Evolutionary conservation across 1,140 invertebrate species (phyloP).

Genomic region (Macrobrachium rosenbergii): DNA sequence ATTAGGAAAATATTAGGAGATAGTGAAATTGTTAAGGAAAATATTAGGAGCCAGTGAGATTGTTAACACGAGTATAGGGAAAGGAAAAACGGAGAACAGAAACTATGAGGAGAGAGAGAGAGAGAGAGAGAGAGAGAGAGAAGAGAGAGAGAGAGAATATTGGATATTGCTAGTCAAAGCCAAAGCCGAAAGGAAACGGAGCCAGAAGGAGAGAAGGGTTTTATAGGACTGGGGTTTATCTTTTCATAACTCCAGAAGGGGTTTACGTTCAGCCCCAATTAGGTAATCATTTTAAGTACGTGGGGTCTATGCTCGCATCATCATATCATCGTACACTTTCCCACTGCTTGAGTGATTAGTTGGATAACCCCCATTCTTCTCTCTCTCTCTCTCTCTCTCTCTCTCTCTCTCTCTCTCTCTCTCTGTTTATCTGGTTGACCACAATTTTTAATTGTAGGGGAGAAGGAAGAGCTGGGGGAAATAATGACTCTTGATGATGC

Average conservation of each 20-base stretch:
- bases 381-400: conserved; percentile 39
- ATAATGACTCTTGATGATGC: too few species aligned
- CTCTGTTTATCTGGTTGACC: conserved; percentile 17
- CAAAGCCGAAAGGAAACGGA: too few species aligned
- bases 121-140: neutral
- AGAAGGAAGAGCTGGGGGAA: too few species aligned
- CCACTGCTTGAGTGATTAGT: neutral
- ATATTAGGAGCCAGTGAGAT: too few species aligned
- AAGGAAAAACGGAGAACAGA: too few species aligned
- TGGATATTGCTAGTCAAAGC: too few species aligned
- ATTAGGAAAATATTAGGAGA: too few species aligned
- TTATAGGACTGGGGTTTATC: neutral
- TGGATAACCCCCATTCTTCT: neutral
- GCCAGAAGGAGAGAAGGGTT: too few species aligned
- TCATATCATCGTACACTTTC: neutral
- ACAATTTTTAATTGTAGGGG: too few species aligned
- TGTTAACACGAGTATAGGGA: too few species aligned
- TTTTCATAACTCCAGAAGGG: conserved; percentile 47
- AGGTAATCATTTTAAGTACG: conserved; percentile 54
- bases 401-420: conserved; percentile 48
- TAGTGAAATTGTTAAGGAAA: too few species aligned
- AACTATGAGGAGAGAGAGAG: neutral
- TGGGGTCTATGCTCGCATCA: neutral
- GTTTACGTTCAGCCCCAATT: conserved; percentile 51
- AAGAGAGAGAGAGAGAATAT: neutral